Percentiles rank a stretch among this genome's conserved stretches.
phyloP scores from a whole-genome alignment of 2,797 vertebrate genomes.

The Geotrypetes seraphini region DNA sequence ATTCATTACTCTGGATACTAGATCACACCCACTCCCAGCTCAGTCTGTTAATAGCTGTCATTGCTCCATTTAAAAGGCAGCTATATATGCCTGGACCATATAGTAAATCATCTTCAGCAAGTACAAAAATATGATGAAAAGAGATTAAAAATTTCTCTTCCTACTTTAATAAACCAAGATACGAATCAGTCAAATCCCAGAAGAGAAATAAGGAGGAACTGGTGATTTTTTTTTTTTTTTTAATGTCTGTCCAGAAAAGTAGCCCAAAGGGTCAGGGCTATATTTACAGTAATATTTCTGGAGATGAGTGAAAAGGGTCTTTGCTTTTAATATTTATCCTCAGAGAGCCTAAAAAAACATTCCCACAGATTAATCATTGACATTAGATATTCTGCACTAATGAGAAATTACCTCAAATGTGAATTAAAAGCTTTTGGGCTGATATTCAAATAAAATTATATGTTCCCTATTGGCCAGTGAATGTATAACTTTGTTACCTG shows the following conservation, averaged over 20 bases:
- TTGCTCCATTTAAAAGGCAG: too few relatives aligned
- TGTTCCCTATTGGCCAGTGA: too few relatives aligned
- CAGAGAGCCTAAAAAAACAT: neutral
- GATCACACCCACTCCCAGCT: too few relatives aligned
- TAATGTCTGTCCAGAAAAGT: neutral
- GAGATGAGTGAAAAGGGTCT: too few relatives aligned
- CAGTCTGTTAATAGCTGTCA: too few relatives aligned
- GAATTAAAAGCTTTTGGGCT: neutral
- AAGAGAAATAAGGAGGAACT: neutral
- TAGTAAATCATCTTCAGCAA: neutral
- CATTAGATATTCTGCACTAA: fast-evolving
- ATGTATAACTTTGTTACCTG: too few relatives aligned
- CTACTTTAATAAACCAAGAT: neutral
- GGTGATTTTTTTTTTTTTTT: too few relatives aligned
- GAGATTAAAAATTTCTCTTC: neutral
- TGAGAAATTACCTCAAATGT: neutral
- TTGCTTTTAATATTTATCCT: neutral
- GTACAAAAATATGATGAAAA: neutral
- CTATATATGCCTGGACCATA: too few relatives aligned
- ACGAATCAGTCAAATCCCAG: neutral
- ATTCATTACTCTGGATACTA: too few relatives aligned
- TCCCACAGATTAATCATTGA: neutral
- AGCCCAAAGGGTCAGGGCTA: neutral
- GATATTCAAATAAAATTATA: too few relatives aligned
- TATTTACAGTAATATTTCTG: constrained; percentile 1